Conservation (phyloP, 2,888 invertebrate genomes). For the Euphydryas editha region DNA sequence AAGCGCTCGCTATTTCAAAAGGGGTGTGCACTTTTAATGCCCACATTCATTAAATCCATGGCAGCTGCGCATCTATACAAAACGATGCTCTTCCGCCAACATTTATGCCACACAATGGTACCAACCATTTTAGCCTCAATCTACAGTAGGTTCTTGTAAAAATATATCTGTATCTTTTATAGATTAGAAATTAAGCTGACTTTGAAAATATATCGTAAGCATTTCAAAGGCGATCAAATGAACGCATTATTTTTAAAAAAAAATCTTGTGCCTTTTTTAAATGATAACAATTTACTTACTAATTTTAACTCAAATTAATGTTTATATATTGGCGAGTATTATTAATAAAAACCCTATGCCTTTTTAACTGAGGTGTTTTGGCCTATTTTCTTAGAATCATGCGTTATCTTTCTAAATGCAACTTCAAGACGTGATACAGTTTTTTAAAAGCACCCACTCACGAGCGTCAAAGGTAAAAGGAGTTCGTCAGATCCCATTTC, state of each 20-base stretch:
- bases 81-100: slow-evolving; percentile 32
- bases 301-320: background rate
- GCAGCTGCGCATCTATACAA: slow-evolving; percentile 35
- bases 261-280: no score
- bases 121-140: slow-evolving; percentile 16
- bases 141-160: slow-evolving; percentile 5
- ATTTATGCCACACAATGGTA: slow-evolving; percentile 23
- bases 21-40: slow-evolving; percentile 29
- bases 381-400: slow-evolving; percentile 13
- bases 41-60: slow-evolving; percentile 33
- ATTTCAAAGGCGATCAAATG: no score
- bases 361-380: slow-evolving; percentile 2
- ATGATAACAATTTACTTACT: background rate
- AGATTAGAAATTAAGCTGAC: background rate
- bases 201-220: background rate
- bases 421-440: slow-evolving; percentile 28
- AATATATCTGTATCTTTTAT: slow-evolving; percentile 4
- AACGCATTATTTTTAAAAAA: no score
- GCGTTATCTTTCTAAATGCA: slow-evolving; percentile 34
- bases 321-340: background rate
- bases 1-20: slow-evolving; percentile 20
- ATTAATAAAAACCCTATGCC: no score
- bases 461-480: slow-evolving; percentile 70
- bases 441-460: slow-evolving; percentile 44
- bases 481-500: slow-evolving; percentile 61